Base-by-base conservation (phyloP, 2,888 invertebrate genomes). In the Synergus gifuensis region DNA sequence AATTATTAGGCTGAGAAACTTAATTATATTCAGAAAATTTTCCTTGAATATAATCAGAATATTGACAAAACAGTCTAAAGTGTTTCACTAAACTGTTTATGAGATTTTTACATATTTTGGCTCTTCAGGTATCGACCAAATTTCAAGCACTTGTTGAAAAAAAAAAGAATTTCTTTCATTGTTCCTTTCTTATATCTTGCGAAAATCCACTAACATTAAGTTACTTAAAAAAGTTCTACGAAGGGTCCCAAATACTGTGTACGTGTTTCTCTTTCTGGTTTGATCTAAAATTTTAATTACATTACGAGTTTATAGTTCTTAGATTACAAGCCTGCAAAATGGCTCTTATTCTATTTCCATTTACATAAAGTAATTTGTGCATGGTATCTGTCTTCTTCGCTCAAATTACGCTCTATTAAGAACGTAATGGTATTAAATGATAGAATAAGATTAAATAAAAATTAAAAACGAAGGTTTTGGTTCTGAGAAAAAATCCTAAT, bases 201-300 rank as follows among this genome's bases (percentile, higher is more conserved):
- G 54, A 64, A 40, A 69, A 73, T 69, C 46, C 60, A 84, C 76
- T 81, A 82, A 82, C 78, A 46, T 77, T 67, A 79, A 58, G 54
- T 80, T 80, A 81, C 78, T 79, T 85, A 84, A 79, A 82, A 87
- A 87, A 83, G 77, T 80, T 81, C 86, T 88, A 87, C 83, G 82
- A 84, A 87, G 87, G 88, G 88, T 89, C 87, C 88, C 88, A 87
- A 86, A 87, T 85, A 86, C 86, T 87, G 83, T 85, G 44, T 78
- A 69, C 58, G 42, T 80, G 76, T 76, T 81, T 76, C 76, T 78
- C 73, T 77, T 77, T 67, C 79, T 76, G 44, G 49, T 76, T 81
- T 83, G 73, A 66, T 78, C 44, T 78, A 78, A 28, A 42, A 78
- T 73, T 58, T 69, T 78, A 49, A 49, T 66, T 77, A 77, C 46